phyloP scores from a whole-genome alignment of 2,113 vertebrate species.

The Clupea harengus region DNA sequence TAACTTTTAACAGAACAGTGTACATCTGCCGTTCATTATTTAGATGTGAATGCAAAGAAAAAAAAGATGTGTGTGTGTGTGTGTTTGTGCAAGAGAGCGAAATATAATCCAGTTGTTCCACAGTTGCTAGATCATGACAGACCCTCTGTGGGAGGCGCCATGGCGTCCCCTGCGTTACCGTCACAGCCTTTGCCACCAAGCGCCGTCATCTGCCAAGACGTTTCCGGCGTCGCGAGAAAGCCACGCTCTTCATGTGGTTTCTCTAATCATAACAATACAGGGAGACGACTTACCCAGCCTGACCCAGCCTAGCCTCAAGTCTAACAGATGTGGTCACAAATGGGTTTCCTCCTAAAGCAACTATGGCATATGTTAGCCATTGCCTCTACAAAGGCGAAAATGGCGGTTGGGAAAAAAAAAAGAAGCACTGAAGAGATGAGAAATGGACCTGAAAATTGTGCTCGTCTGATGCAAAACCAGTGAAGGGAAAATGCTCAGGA shows the following conservation, averaged over 20 bases:
- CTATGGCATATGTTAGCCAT: constrained; percentile 25
- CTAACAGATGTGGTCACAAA: constrained; percentile 18
- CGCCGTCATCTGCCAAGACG: background rate
- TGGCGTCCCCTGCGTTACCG: background rate
- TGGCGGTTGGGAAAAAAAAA: background rate
- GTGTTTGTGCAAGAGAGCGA: background rate
- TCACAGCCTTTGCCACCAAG: background rate
- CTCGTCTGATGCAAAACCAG: background rate
- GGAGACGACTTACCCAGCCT: constrained; percentile 8
- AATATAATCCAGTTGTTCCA: background rate
- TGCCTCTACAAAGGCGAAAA: background rate
- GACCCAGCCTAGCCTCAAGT: background rate
- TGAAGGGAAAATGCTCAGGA: background rate
- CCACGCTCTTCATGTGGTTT: constrained; percentile 24
- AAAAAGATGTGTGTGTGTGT: background rate
- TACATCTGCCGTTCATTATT: background rate
- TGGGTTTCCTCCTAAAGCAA: constrained; percentile 20
- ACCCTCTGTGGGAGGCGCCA: background rate
- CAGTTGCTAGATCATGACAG: too few species aligned
- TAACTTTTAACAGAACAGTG: background rate
- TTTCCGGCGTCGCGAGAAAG: constrained; percentile 20
- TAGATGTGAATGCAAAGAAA: background rate
- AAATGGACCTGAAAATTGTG: background rate
- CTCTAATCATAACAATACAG: constrained; percentile 24
- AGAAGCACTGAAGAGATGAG: background rate